Conservation (phyloP, 2,113 vertebrate genomes). For the Indicator maculatus region DNA sequence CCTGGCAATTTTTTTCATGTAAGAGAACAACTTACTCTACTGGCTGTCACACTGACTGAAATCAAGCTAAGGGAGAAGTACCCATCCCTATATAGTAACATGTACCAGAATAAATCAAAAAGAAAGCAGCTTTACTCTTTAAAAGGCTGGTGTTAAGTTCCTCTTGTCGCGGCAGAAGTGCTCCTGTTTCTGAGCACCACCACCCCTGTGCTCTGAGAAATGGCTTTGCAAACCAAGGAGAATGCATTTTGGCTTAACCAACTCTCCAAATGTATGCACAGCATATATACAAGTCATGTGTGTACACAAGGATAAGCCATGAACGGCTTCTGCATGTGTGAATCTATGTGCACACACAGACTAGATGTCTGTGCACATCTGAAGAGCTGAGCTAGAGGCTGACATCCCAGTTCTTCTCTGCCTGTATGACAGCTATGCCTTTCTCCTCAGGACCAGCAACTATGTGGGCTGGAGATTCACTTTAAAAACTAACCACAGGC, state of each 20-base stretch:
- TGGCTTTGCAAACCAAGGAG: neutral
- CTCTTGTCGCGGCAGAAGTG: neutral
- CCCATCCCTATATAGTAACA: neutral
- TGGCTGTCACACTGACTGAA: neutral
- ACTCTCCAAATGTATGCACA: neutral
- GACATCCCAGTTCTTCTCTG: neutral
- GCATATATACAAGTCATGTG: neutral
- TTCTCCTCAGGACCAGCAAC: neutral
- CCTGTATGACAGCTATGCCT: neutral
- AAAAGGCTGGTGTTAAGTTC: neutral
- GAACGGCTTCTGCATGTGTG: neutral
- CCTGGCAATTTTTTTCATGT: neutral
- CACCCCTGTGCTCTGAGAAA: neutral
- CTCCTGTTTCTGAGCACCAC: neutral
- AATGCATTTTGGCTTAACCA: neutral
- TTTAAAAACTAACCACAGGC: neutral
- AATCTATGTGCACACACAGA: neutral
- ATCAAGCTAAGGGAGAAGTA: neutral
- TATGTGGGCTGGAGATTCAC: neutral
- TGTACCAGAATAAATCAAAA: neutral
- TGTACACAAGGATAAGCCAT: neutral
- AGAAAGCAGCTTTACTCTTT: neutral
- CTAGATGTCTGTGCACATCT: neutral
- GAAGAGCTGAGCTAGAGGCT: neutral
- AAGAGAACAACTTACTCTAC: neutral